A percentile compares a stretch with the other conserved stretches of the same genome.
Evolutionary conservation across 2,113 vertebrate species (phyloP).

Genomic region (Choloepus hoffmanni): DNA sequence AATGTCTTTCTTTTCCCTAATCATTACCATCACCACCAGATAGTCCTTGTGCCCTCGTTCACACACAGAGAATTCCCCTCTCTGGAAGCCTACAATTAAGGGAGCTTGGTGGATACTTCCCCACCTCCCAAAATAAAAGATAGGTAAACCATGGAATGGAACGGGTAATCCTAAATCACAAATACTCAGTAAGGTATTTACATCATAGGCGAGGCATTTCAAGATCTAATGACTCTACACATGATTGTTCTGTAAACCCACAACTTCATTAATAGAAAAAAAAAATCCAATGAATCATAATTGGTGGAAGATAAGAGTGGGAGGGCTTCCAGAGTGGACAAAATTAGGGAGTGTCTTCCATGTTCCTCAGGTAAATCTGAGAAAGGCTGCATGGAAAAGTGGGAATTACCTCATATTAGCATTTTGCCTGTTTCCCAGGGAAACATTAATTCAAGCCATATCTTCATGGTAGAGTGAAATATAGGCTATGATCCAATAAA

Average conservation of each 20-base stretch:
- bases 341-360: neutral
- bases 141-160: neutral
- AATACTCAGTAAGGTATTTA: neutral
- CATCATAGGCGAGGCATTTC: neutral
- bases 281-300: neutral
- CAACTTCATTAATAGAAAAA: neutral
- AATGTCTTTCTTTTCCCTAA: neutral
- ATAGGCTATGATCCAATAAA: neutral
- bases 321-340: neutral
- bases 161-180: conserved; percentile 15
- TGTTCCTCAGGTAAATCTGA: neutral
- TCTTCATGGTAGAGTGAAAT: neutral
- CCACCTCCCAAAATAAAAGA: conserved; percentile 1
- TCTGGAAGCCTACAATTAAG: neutral
- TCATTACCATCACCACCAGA: conserved; percentile 25
- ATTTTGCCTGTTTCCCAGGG: neutral
- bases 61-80: neutral
- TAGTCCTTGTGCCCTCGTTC: neutral
- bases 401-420: neutral
- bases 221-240: neutral
- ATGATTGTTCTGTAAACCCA: too few relatives aligned
- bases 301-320: neutral
- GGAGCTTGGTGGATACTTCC: neutral
- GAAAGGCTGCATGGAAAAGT: neutral
- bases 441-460: neutral